Conservation (phyloP, 2,113 vertebrate genomes). For the Pipra filicauda region DNA sequence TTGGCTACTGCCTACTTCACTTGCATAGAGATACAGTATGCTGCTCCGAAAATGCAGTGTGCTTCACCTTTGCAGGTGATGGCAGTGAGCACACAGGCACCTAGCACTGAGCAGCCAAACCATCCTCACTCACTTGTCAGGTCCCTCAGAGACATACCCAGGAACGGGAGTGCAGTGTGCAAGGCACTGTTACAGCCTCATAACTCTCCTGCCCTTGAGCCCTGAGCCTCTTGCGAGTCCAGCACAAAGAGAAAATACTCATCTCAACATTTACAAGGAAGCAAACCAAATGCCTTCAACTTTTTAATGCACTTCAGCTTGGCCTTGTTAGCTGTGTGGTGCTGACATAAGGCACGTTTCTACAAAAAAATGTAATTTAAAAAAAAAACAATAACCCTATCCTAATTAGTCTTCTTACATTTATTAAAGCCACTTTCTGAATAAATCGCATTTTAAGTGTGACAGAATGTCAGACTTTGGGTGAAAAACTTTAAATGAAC, state of each 20-base stretch:
- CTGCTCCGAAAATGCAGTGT: not conserved
- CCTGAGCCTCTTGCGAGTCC: accelerated
- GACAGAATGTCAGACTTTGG: not conserved
- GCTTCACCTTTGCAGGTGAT: not conserved
- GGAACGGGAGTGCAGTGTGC: not conserved
- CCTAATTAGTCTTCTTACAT: not conserved
- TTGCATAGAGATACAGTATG: not conserved
- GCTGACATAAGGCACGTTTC: not conserved
- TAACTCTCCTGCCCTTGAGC: not conserved
- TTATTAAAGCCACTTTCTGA: not conserved
- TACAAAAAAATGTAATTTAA: not conserved
- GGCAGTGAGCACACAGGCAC: not conserved
- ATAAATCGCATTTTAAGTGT: not conserved
- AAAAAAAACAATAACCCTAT: not conserved
- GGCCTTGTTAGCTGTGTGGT: not conserved
- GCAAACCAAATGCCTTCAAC: not conserved
- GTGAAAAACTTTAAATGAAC: not conserved
- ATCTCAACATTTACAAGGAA: not conserved
- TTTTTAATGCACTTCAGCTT: not conserved
- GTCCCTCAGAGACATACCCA: accelerated
- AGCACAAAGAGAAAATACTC: not conserved
- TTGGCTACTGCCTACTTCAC: not conserved
- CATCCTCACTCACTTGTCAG: not conserved
- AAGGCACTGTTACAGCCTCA: not conserved
- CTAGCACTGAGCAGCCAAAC: not conserved